Evolutionary conservation across 2,888 invertebrate species (phyloP).

Genomic region (Callimorpha dominula): DNA sequence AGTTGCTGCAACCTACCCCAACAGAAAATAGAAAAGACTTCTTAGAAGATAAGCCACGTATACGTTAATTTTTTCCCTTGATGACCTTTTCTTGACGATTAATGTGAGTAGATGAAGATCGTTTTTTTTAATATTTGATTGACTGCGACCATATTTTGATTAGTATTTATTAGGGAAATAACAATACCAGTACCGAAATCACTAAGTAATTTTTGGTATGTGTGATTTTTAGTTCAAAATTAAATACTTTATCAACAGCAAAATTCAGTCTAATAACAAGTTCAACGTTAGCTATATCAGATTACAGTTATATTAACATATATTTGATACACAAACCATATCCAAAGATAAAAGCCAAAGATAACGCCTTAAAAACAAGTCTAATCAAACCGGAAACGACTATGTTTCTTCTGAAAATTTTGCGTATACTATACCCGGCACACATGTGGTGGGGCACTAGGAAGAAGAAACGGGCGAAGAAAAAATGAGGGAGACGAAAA

Average conservation of each 20-base stretch:
- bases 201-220: too few relatives aligned
- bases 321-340: constrained; percentile 28
- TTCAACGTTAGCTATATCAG: not conserved
- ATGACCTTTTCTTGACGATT: too few relatives aligned
- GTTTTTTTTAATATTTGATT: too few relatives aligned
- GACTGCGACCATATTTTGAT: too few relatives aligned
- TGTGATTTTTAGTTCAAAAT: not conserved
- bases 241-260: not conserved
- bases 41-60: too few relatives aligned
- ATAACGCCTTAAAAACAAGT: constrained; percentile 30
- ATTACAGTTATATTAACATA: constrained; percentile 1
- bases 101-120: too few relatives aligned
- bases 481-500: constrained; percentile 87
- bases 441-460: constrained; percentile 87
- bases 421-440: constrained; percentile 71
- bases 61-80: too few relatives aligned
- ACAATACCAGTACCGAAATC: too few relatives aligned
- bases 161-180: too few relatives aligned
- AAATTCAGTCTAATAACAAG: not conserved
- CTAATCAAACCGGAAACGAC: constrained; percentile 73
- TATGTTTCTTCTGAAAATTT: constrained; percentile 53
- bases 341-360: constrained; percentile 33
- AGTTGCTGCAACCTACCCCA: too few relatives aligned
- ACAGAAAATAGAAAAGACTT: too few relatives aligned
- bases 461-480: constrained; percentile 85